Evolutionary conservation across 2,888 invertebrate species (phyloP).

Genomic region (Arge pagana): DNA sequence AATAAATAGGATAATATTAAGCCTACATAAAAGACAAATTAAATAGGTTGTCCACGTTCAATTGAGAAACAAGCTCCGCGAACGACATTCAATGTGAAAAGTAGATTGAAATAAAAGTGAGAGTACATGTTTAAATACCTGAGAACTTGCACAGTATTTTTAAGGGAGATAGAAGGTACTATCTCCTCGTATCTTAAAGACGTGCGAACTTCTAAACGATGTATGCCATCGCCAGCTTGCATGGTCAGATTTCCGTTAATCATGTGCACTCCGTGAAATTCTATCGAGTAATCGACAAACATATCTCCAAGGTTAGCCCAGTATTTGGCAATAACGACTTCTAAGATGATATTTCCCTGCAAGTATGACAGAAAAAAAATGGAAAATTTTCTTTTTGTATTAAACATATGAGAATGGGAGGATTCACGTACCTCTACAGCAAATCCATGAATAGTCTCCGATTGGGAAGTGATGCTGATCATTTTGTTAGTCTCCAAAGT

Average conservation of each 20-base stretch:
- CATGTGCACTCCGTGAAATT: conserved; percentile 82
- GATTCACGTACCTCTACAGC: conserved; percentile 67
- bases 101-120: not conserved
- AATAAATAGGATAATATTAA: no score
- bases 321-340: conserved; percentile 91
- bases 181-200: conserved; percentile 78
- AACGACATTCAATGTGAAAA: not conserved
- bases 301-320: conserved; percentile 91
- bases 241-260: conserved; percentile 69
- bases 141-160: conserved; percentile 73
- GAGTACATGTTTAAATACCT: conserved; percentile 57
- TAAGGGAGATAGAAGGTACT: conserved; percentile 74
- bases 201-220: conserved; percentile 71
- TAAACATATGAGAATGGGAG: not conserved
- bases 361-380: conserved; percentile 32
- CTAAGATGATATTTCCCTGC: conserved; percentile 78
- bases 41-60: not conserved
- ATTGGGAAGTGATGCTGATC: conserved; percentile 71
- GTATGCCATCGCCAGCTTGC: conserved; percentile 77
- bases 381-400: conserved; percentile 22
- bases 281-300: conserved; percentile 73
- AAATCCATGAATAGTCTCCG: conserved; percentile 73
- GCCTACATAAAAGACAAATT: not conserved
- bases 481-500: conserved; percentile 79
- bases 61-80: not conserved